These are phyloP conservation scores for Coilia nasus DNA, from an alignment of 2,797 vertebrate species.

Conservation along the genomic window DNA sequence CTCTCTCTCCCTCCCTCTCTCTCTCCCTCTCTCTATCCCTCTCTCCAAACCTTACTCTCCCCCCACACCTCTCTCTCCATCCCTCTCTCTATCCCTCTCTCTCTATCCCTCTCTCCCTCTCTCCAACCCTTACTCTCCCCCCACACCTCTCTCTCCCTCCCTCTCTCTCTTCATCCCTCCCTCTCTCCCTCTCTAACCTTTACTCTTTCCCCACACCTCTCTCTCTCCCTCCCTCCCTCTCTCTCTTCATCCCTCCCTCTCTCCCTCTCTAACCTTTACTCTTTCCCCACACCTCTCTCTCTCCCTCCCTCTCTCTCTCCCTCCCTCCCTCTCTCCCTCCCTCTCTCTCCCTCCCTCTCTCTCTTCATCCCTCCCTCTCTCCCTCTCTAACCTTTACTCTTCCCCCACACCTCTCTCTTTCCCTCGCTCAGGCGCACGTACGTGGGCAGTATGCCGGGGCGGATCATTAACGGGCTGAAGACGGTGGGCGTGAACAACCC, in stretches of 20 bases:
- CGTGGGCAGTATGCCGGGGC: conserved; percentile 96
- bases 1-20: too few relatives aligned
- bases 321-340: neutral
- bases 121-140: neutral
- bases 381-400: too few relatives aligned
- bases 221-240: neutral
- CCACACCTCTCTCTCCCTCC: neutral
- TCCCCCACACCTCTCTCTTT: neutral
- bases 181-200: too few relatives aligned
- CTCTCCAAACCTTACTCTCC: too few relatives aligned
- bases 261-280: neutral
- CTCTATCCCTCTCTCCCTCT: neutral
- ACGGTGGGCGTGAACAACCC: conserved; percentile 93
- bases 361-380: neutral
- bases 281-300: neutral
- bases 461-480: conserved; percentile 96
- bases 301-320: neutral
- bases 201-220: neutral
- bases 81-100: neutral
- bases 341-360: neutral
- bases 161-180: neutral
- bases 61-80: too few relatives aligned
- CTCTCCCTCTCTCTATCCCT: too few relatives aligned
- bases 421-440: conserved; percentile 84
- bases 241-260: neutral